These are phyloP conservation scores for Peromyscus nudipes DNA, from an alignment of 2,797 vertebrate species.

Conservation along the genomic window DNA sequence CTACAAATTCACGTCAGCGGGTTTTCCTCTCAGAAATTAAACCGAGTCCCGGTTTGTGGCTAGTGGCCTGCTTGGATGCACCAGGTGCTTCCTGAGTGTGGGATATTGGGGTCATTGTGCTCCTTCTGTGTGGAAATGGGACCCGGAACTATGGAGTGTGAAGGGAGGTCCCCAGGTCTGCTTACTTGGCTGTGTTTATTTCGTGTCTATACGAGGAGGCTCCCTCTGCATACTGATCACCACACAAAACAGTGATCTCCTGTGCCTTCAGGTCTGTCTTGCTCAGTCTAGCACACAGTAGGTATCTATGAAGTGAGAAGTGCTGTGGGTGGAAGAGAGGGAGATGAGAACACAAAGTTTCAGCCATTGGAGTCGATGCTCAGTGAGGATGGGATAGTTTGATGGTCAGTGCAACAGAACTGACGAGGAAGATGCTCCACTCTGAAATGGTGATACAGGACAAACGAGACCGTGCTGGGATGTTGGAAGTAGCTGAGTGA, in stretches of 20 bases:
- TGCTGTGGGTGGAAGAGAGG: neutral
- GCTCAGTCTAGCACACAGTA: neutral
- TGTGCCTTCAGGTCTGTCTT: neutral
- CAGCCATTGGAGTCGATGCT: neutral
- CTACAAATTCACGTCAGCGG: neutral
- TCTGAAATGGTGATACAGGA: neutral
- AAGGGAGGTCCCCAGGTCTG: neutral
- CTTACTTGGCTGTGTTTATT: neutral
- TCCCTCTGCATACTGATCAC: neutral
- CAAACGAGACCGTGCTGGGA: neutral
- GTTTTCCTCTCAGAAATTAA: slow-evolving; percentile 17
- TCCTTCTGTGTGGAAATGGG: neutral
- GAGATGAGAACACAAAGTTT: neutral
- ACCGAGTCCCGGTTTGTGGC: neutral
- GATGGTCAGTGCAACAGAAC: neutral
- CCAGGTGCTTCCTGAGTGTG: neutral
- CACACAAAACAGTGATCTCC: neutral
- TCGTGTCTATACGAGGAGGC: neutral
- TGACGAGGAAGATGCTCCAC: neutral
- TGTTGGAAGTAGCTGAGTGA: neutral
- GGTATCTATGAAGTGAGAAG: neutral
- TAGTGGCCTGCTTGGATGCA: neutral
- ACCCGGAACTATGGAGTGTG: neutral
- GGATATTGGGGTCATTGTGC: neutral
- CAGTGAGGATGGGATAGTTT: neutral